Base-by-base conservation (phyloP, 2,113 vertebrate genomes). In the Bufo bufo region DNA sequence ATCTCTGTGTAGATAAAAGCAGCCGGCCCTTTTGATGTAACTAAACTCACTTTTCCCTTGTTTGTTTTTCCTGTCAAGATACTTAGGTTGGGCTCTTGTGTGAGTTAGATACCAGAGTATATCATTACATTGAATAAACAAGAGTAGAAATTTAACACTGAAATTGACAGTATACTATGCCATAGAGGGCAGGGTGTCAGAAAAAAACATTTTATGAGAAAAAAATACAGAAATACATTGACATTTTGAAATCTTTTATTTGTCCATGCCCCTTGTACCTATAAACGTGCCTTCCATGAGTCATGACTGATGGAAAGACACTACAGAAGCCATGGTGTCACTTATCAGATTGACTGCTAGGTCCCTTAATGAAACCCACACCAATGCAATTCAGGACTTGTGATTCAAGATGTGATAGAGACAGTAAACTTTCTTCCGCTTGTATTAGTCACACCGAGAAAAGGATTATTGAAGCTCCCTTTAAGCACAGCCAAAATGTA, bases 21-120 rank as follows among this genome's bases (percentile, higher is more conserved):
- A 74, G 74, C 0, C 63, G 84, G n/a, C 43, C 86, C 82, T 86
- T 92, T 92, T 87, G 89, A 78, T 90, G 91, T 83, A 4, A 10
- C 84, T 11, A 89, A 91, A 89, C 86, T 23, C 84, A 89, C 52
- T 89, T 90, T 89, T 90, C 81, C 43, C 80, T 82, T 90, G 90
- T 89, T 91, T 91, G 43, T 85, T 79, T 91, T 89, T 77, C 82
- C 89, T 90, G 89, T 43, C 88, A 17, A 78, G 90, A 91, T 0
- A 77, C 87, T 84, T 80, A 78, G 0, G 88, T 45, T 3, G 1
- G 84, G 77, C 82, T 87, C 81, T 71, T 47, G 90, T 75, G 84
- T 77, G 6, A 71, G 85, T 3, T 85, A 88, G 90, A 72, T 65
- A 61, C 59, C 6, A 78, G 3, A 1, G 90, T 87, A 3, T 91